Conservation (phyloP, 1,140 invertebrate genomes). For the Araneus ventricosus region DNA sequence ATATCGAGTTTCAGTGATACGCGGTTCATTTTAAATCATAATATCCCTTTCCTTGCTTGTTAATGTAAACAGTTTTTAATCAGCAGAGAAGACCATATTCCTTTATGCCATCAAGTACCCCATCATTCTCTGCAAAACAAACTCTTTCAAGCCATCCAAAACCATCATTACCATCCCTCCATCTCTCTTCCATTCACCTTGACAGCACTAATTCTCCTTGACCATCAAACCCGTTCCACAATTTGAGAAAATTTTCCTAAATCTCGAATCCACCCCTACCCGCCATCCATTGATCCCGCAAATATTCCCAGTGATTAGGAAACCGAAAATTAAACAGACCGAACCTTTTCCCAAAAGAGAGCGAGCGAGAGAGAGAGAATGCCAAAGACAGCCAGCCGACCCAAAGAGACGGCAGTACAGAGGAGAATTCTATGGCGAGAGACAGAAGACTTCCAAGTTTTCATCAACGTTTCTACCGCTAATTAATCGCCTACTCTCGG, state of each 20-base stretch:
- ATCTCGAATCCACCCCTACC: background rate
- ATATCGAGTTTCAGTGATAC: no score
- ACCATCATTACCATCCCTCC: background rate
- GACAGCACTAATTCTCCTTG: background rate
- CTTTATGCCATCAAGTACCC: no score
- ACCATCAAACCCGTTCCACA: background rate
- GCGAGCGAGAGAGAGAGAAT: background rate
- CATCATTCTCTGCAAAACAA: no score
- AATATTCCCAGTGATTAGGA: conserved; percentile 25
- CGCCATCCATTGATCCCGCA: background rate
- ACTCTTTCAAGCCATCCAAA: background rate
- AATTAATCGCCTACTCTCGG: conserved; percentile 49
- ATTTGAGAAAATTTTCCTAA: background rate
- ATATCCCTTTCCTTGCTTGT: no score
- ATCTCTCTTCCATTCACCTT: background rate
- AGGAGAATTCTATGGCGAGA: background rate
- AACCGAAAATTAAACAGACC: conserved; percentile 15
- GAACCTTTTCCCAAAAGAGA: background rate
- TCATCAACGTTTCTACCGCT: conserved; percentile 41
- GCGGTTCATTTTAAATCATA: no score
- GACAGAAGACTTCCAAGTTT: conserved; percentile 27
- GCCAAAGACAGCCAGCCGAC: background rate
- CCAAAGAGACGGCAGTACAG: background rate
- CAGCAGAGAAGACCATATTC: no score
- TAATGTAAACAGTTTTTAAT: no score